phyloP scores from a whole-genome alignment of 2,888 invertebrate species.

The Agrochola lychnidis region DNA sequence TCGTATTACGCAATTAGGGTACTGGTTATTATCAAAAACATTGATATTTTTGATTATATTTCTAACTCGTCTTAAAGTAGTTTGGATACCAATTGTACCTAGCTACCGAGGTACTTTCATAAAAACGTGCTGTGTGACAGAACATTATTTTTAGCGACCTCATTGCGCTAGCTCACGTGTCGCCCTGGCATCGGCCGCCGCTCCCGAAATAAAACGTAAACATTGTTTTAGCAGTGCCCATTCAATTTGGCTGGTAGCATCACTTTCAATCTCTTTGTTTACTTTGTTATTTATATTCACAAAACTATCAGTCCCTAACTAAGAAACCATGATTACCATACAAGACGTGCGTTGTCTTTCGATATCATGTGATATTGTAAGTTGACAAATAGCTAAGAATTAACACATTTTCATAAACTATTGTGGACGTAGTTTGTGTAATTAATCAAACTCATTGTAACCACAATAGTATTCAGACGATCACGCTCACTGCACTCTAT shows the following conservation, averaged over 20 bases:
- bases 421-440: conserved; percentile 19
- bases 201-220: conserved; percentile 71
- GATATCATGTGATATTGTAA: background rate
- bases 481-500: conserved; percentile 23
- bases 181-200: conserved; percentile 64
- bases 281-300: background rate
- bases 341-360: background rate
- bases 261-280: conserved; percentile 53
- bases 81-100: background rate
- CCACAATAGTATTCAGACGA: background rate
- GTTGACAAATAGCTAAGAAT: conserved; percentile 18
- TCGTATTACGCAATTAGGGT: no score
- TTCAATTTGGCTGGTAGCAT: conserved; percentile 27
- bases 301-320: background rate
- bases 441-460: conserved; percentile 22
- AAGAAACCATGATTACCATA: background rate
- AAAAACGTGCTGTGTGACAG: conserved; percentile 32
- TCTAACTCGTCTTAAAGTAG: background rate
- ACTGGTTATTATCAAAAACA: background rate
- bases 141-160: conserved; percentile 62
- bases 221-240: conserved; percentile 55
- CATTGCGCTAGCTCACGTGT: conserved; percentile 67
- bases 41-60: background rate
- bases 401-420: background rate
- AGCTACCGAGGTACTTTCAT: conserved; percentile 21